These are phyloP conservation scores for Vesta saturnalis DNA, from an alignment of 2,888 invertebrate genomes.

Conservation along the genomic window DNA sequence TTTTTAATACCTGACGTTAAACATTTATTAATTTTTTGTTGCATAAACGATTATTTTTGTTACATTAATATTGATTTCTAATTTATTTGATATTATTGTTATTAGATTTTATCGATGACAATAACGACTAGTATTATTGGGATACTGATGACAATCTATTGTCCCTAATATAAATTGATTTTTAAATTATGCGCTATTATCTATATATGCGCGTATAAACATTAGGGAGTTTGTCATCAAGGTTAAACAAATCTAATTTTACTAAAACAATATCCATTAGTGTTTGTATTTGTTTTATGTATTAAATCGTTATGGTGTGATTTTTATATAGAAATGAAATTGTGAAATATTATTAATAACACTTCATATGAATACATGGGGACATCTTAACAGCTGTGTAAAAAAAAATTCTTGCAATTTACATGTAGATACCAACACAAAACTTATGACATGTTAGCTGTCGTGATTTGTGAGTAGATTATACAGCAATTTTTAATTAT, in stretches of 20 bases:
- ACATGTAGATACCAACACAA: too few species aligned
- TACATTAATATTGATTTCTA: constrained; percentile 26
- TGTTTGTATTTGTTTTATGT: too few species aligned
- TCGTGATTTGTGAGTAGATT: too few species aligned
- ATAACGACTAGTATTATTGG: constrained; percentile 25
- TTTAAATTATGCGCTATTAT: constrained; percentile 21
- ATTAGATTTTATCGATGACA: constrained; percentile 23
- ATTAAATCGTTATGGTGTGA: too few species aligned
- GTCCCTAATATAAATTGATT: constrained; percentile 28
- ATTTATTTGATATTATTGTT: constrained; percentile 27
- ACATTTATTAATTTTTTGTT: constrained; percentile 18
- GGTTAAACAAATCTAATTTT: neutral
- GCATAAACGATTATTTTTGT: constrained; percentile 11
- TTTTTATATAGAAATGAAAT: too few species aligned
- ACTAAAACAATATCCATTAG: constrained; percentile 1
- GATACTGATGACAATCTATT: constrained; percentile 26
- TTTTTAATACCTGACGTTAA: constrained; percentile 16
- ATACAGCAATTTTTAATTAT: too few species aligned
- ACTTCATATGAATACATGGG: too few species aligned
- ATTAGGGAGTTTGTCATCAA: neutral
- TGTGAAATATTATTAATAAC: too few species aligned
- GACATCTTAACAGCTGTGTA: too few species aligned
- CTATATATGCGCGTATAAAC: neutral
- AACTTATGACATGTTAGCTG: too few species aligned
- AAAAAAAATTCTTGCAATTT: too few species aligned